Base-by-base conservation (phyloP, 2,888 invertebrate species). In the Thera obeliscata region DNA sequence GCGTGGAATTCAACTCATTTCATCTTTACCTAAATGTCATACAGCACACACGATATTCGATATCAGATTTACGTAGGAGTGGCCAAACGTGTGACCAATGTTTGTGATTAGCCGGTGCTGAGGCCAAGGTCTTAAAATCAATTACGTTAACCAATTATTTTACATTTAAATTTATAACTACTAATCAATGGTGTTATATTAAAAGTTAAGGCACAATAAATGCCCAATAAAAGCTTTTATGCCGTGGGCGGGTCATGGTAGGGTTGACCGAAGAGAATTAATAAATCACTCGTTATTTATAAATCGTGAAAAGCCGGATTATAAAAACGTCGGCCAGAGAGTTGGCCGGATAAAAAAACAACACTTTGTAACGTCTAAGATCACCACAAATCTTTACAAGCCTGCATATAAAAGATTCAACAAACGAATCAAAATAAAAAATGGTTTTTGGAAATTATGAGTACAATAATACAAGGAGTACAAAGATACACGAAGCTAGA, bases 191-290 rank as follows among this genome's bases (percentile, higher is more conserved):
- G 61, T 58, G 65, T 70, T 70, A 52, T 67, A 67, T 66, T 72
- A 66, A 70, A 71, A 70, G 70, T 66, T 67, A 66, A 67, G 67
- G 62, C 67, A 56, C 67, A 62, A 70, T 70, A 70, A 71, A 68
- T 66, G 68, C 65, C 61, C 64, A 69, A 69, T 70, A 72, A 73
- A 74, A 68, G 66, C 58, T 71, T 69, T 66, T 67, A 63, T 52
- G 57, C 63, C 60, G 66, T 69, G 60, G 69, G 69, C 66, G 69
- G 60, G 63, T 66, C 56, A 49, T 49, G 38, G n/a, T 68, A 64
- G 67, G 12, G 69, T 52, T 60, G 66, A 56, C 41, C 11, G 56
- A 46, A 12, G 12, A 35, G 46, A 56, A 36, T 36, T 6, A 22
- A 43, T 7, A 56, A 61, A 36, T 50, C 46, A 46, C 3, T 8